phyloP scores from a whole-genome alignment of 2,797 vertebrate genomes.

The Scolopax rusticola region DNA sequence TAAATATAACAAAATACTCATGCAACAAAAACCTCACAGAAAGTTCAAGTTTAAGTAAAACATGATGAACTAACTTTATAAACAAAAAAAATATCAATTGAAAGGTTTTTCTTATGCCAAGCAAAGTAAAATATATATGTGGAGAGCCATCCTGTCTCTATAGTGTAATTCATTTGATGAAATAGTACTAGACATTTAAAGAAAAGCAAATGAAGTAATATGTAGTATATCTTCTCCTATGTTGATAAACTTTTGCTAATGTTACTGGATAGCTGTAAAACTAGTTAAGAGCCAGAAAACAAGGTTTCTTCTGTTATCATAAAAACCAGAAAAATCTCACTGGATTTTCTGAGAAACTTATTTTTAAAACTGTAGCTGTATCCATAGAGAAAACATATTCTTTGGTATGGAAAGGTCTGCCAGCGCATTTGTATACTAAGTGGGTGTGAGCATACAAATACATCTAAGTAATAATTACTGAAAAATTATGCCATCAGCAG shows the following conservation, averaged over 20 bases:
- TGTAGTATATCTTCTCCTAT: fast-evolving
- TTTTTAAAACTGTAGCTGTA: background rate
- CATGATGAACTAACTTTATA: background rate
- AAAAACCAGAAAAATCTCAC: background rate
- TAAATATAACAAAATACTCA: background rate
- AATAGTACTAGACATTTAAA: background rate
- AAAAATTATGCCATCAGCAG: background rate
- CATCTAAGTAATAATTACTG: background rate
- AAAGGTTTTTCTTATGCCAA: background rate
- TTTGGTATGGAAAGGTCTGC: background rate
- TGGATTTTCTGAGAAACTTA: background rate
- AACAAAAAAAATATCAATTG: background rate
- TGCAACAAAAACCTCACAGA: background rate
- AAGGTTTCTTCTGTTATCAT: background rate
- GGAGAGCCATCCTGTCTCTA: background rate
- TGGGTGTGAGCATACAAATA: background rate
- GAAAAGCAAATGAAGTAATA: background rate
- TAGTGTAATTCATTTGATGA: background rate
- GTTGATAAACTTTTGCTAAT: background rate
- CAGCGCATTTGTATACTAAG: background rate
- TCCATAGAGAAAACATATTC: background rate
- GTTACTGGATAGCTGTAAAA: background rate
- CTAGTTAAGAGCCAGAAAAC: background rate
- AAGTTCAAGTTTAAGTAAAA: background rate
- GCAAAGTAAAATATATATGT: background rate